Conservation (phyloP, 30 jellyfish, hydroid and myxozoan genomes). For the Aurelia aurita region DNA sequence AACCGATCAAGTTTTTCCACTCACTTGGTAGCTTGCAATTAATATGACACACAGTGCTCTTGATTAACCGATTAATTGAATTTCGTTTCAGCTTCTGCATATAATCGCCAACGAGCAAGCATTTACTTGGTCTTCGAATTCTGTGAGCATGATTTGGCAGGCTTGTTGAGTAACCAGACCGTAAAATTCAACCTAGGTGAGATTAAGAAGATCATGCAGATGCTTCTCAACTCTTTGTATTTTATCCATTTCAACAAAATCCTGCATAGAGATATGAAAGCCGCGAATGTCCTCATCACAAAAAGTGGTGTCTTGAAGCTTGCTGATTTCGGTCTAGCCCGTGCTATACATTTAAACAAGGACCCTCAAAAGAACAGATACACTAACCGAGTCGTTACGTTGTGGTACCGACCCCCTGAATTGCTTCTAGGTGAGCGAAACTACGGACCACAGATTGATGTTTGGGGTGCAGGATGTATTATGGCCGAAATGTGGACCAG, state of each 20-base stretch:
- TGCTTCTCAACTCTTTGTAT: constrained; percentile 92
- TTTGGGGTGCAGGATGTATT: constrained; percentile 99
- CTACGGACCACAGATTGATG: constrained; percentile 97
- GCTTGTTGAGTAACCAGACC: constrained; percentile 80
- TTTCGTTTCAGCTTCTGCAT: constrained; percentile 82
- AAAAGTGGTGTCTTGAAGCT: constrained; percentile 94
- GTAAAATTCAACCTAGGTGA: constrained; percentile 93
- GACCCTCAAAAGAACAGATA: constrained; percentile 93
- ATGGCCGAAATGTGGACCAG: constrained; percentile 99
- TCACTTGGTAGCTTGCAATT: too few relatives aligned
- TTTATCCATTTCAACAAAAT: constrained; percentile 97
- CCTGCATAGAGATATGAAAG: constrained; percentile 99
- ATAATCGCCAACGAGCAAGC: constrained; percentile 95
- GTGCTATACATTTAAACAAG: constrained; percentile 94
- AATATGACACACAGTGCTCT: too few relatives aligned
- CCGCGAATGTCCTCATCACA: constrained; percentile 98
- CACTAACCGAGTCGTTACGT: constrained; percentile 96
- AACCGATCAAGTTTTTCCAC: too few relatives aligned
- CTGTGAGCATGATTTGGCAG: constrained; percentile 99
- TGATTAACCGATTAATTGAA: too few relatives aligned
- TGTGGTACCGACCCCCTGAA: constrained; percentile 99
- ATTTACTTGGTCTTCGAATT: constrained; percentile 96
- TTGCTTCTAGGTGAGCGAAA: constrained; percentile 96
- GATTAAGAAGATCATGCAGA: constrained; percentile 93
- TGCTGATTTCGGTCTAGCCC: constrained; percentile 99